These are phyloP conservation scores for Hepsetus odoe DNA, from an alignment of 2,113 vertebrate genomes.

Conservation along the genomic window DNA sequence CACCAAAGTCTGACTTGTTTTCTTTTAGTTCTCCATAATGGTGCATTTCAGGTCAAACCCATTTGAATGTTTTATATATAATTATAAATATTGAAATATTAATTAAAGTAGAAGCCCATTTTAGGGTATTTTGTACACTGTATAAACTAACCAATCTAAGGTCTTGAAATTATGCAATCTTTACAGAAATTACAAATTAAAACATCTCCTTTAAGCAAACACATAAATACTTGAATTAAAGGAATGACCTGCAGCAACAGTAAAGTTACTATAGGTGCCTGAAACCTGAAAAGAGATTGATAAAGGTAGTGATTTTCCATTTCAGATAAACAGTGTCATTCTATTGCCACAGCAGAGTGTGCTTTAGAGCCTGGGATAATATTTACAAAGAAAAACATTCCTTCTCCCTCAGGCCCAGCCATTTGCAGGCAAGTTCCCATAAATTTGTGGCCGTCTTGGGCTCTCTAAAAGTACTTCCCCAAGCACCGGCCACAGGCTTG, in stretches of 20 bases:
- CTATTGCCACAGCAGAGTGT: neutral
- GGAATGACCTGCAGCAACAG: neutral
- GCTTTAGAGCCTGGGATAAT: neutral
- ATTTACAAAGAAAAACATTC: conserved; percentile 2
- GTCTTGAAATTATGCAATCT: too few relatives aligned
- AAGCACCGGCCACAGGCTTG: conserved; percentile 30
- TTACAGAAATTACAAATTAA: too few relatives aligned
- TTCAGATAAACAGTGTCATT: neutral
- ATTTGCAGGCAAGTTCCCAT: conserved; percentile 26
- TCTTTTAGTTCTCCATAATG: too few relatives aligned
- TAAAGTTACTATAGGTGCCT: neutral
- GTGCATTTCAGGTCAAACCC: too few relatives aligned
- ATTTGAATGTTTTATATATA: too few relatives aligned
- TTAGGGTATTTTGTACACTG: too few relatives aligned
- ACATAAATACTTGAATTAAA: too few relatives aligned
- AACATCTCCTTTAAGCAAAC: too few relatives aligned
- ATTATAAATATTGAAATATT: too few relatives aligned
- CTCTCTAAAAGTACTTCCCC: conserved; percentile 22
- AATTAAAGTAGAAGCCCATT: too few relatives aligned
- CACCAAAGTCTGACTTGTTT: too few relatives aligned
- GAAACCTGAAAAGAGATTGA: neutral
- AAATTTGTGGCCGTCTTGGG: conserved; percentile 18
- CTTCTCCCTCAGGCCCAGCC: conserved; percentile 21
- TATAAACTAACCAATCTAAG: too few relatives aligned
- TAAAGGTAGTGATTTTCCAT: neutral